phyloP scores from a whole-genome alignment of 1,140 invertebrate genomes.

The Drosophila athabasca region DNA sequence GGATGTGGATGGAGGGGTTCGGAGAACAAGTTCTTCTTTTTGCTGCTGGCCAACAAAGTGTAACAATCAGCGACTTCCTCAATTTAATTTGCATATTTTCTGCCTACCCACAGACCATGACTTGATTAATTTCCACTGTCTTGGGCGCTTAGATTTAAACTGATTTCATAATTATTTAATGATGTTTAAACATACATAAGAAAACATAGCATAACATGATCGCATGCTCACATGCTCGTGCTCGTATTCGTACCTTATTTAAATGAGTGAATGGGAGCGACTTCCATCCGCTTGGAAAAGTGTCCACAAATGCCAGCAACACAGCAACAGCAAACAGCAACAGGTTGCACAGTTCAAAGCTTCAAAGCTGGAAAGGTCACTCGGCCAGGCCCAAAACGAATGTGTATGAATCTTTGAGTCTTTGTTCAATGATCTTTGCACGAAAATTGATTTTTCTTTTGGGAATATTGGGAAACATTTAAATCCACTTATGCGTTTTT shows the following conservation, averaged over 20 bases:
- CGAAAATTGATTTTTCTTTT: no score
- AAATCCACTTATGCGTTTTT: no score
- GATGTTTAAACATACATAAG: no score
- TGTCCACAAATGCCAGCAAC: slow-evolving; percentile 14
- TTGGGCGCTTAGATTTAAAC: slow-evolving; percentile 23
- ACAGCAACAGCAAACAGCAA: slow-evolving; percentile 7
- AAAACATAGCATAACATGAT: no score
- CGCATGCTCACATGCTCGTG: no score
- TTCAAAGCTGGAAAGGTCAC: slow-evolving; percentile 15
- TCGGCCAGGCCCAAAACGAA: slow-evolving; percentile 13
- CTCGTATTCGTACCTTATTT: slow-evolving; percentile 21
- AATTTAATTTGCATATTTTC: slow-evolving; percentile 72
- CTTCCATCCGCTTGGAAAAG: no score
- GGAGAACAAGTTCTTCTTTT: slow-evolving; percentile 60
- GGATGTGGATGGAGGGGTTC: background rate
- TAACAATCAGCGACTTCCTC: slow-evolving; percentile 67
- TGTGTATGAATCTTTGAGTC: no score
- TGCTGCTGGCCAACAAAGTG: slow-evolving; percentile 45
- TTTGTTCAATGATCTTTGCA: no score
- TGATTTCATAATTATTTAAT: slow-evolving; percentile 59
- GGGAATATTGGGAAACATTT: no score
- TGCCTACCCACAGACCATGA: slow-evolving; percentile 17
- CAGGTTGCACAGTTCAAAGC: slow-evolving; percentile 30
- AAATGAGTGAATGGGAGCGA: background rate
- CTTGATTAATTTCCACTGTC: slow-evolving; percentile 59